Evolutionary conservation across 2,888 invertebrate species (phyloP).

Genomic region (Eristalis intricaria): DNA sequence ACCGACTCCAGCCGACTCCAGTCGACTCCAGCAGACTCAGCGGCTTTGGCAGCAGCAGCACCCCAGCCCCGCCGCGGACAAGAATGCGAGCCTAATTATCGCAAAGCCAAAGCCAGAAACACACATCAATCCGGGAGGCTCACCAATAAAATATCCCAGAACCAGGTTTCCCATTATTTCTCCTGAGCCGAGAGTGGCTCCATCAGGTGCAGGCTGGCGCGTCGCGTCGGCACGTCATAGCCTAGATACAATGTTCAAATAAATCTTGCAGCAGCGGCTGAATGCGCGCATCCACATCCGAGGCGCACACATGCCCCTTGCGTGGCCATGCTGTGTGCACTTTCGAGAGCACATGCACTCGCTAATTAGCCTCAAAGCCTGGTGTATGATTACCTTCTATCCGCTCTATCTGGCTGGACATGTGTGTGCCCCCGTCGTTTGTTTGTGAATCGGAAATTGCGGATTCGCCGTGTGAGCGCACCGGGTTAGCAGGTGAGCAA

Average conservation of each 20-base stretch:
- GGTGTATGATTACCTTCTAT: constrained; percentile 33
- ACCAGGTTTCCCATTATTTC: constrained; percentile 64
- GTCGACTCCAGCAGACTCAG: neutral
- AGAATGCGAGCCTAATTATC: constrained; percentile 58
- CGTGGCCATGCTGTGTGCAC: constrained; percentile 14
- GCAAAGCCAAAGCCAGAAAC: neutral
- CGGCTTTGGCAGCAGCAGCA: constrained; percentile 17
- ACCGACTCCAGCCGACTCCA: constrained; percentile 1
- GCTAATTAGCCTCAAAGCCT: constrained; percentile 57
- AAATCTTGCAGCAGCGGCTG: constrained; percentile 40
- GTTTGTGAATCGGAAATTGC: constrained; percentile 53
- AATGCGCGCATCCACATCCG: neutral
- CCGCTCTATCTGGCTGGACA: neutral
- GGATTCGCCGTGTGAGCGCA: constrained; percentile 42
- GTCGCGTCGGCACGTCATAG: constrained; percentile 39
- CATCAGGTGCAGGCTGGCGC: constrained; percentile 46
- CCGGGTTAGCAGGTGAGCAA: constrained; percentile 63
- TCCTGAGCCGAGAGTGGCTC: constrained; percentile 42
- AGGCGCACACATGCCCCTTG: constrained; percentile 21
- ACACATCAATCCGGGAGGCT: constrained; percentile 53
- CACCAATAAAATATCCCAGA: constrained; percentile 50
- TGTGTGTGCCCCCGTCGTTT: neutral
- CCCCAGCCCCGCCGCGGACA: constrained; percentile 13
- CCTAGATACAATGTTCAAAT: constrained; percentile 50
- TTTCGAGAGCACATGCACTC: constrained; percentile 44